Evolutionary conservation across 2,797 vertebrate genomes (phyloP).

Genomic region (Oreortyx pictus): DNA sequence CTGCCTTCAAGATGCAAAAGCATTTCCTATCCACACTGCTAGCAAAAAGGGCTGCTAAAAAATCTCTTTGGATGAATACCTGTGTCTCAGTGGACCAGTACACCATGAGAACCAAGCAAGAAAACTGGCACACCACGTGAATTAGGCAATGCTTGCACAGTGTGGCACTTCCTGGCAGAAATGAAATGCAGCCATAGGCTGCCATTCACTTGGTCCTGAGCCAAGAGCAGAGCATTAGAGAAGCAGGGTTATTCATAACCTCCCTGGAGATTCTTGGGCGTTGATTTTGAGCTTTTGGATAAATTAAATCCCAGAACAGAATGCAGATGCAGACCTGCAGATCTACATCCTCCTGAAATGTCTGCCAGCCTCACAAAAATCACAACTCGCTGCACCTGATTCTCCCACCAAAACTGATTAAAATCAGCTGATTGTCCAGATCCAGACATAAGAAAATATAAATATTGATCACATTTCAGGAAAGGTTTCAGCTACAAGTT

Average conservation of each 20-base stretch:
- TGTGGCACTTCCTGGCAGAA: neutral
- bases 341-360: neutral
- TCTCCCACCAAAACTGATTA: neutral
- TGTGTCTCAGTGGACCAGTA: neutral
- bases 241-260: neutral
- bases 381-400: neutral
- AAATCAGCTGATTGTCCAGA: neutral
- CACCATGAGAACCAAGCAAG: neutral
- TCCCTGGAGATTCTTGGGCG: neutral
- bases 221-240: neutral
- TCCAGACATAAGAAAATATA: neutral
- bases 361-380: neutral
- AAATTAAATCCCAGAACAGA: neutral
- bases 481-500: neutral
- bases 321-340: neutral
- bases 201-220: neutral
- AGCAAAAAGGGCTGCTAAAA: neutral
- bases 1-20: neutral
- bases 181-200: neutral
- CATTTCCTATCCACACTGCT: neutral
- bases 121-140: neutral
- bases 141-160: neutral
- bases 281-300: neutral
- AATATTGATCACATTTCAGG: neutral
- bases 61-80: neutral